A percentile compares a stretch with the other conserved stretches of the same genome.
Conservation (phyloP, 2,113 vertebrate genomes). For the Chaetodon trifascialis region DNA sequence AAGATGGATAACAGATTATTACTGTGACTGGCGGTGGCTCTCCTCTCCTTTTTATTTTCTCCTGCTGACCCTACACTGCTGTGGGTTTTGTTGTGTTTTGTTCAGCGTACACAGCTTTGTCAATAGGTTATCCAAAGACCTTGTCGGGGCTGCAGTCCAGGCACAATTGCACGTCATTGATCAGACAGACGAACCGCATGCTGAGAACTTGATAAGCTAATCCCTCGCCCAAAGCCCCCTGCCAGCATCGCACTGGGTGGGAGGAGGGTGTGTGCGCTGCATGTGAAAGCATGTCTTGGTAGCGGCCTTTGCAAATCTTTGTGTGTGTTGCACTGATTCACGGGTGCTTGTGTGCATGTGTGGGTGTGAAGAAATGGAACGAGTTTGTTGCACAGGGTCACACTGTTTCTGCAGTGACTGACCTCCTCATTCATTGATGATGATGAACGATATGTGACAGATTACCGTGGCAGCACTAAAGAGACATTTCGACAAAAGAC, state of each 20-base stretch:
- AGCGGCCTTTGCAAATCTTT: slow-evolving; percentile 27
- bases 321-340: background rate
- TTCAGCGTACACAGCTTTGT: slow-evolving; percentile 63
- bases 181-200: slow-evolving; percentile 75
- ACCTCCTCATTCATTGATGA: slow-evolving; percentile 61
- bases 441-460: slow-evolving; percentile 65
- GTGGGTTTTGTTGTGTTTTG: slow-evolving; percentile 61
- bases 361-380: slow-evolving; percentile 32
- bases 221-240: slow-evolving; percentile 75
- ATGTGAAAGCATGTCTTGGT: slow-evolving; percentile 52
- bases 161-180: slow-evolving; percentile 81
- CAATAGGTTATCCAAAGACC: slow-evolving; percentile 86
- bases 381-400: slow-evolving; percentile 36
- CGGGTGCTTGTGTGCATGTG: slow-evolving; percentile 20
- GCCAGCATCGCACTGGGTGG: slow-evolving; percentile 66
- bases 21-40: slow-evolving; percentile 13
- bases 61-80: slow-evolving; percentile 33
- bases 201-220: slow-evolving; percentile 86
- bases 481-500: slow-evolving; percentile 59
- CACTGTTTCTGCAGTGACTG: slow-evolving; percentile 29
- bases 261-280: slow-evolving; percentile 55
- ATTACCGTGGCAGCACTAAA: slow-evolving; percentile 53
- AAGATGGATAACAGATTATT: slow-evolving; percentile 62
- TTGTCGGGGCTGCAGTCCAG: slow-evolving; percentile 72
- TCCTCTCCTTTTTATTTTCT: slow-evolving; percentile 31